These are phyloP conservation scores for Ceratina australensis DNA, from an alignment of 1,140 invertebrate genomes.

Conservation along the genomic window DNA sequence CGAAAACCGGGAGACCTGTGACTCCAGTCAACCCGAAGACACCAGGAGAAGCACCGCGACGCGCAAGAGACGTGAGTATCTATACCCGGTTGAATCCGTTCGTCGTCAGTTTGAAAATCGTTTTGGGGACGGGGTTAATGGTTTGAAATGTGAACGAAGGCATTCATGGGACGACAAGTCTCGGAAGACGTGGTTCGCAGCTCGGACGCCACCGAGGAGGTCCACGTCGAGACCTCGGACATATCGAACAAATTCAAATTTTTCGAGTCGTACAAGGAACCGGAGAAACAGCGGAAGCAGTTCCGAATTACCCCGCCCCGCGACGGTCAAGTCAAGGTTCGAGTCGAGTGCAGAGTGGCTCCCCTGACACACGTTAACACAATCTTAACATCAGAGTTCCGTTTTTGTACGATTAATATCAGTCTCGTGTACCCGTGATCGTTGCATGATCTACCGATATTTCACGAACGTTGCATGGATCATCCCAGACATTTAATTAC, in stretches of 20 bases:
- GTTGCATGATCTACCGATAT: not conserved
- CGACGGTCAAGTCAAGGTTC: constrained; percentile 85
- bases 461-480: not conserved
- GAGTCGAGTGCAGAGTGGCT: constrained; percentile 39
- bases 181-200: constrained; percentile 87
- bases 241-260: constrained; percentile 93
- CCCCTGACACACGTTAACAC: no score
- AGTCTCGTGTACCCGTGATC: not conserved
- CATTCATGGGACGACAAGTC: constrained; percentile 80
- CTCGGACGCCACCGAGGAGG: constrained; percentile 86
- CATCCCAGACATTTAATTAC: not conserved
- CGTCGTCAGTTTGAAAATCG: not conserved
- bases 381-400: not conserved
- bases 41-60: constrained; percentile 77
- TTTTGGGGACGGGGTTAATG: not conserved
- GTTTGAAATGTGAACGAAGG: constrained; percentile 68
- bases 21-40: constrained; percentile 77
- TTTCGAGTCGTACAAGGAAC: constrained; percentile 92
- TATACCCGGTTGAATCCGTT: not conserved
- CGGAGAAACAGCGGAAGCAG: constrained; percentile 84
- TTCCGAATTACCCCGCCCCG: constrained; percentile 93
- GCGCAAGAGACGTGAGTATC: constrained; percentile 82
- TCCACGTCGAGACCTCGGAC: constrained; percentile 89
- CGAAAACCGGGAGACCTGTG: constrained; percentile 77
- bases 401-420: not conserved